Base-by-base conservation (phyloP, 2,888 invertebrate species). In the Nemotelus pantherinus region DNA sequence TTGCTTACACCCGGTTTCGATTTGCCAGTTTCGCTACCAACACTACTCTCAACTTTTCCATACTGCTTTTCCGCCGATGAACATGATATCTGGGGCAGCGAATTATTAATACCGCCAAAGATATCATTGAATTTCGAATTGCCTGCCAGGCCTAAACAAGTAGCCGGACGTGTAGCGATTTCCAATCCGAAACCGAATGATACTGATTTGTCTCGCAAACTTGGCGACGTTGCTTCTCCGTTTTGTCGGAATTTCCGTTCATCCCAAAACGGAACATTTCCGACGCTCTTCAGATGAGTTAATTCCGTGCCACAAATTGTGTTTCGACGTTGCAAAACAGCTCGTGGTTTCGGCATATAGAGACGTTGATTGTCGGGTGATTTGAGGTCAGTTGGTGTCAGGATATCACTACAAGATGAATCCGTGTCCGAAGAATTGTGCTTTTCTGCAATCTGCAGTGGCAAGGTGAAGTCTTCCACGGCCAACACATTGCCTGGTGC, bases 241-340 rank as follows among this genome's bases (percentile, higher is more conserved):
- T 81, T 82, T 77, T 87, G 88, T 76, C 89, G 89, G 72, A 89
- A 88, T 84, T 92, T 92, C 80, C 93, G 88, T 83, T 93, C 92
- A 81, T 91, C 91, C 94, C 94, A 94, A 82, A 93, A 91, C 88
- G 92, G 88, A 75, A 87, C 87, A 78, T 84, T 84, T 44, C 83
- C 82, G 60, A 84, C 78, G 81, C 84, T 83, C 53, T 85, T 85
- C 80, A 84, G 83, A 65, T 84, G 83, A 75, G 84, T 83, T 82
- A 93, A 91, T 88, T 93, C 92, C 83, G 94, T 93, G 25, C 97
- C 96, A 82, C 96, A 93, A 81, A 97, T 94, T 1, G 96, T 95
- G 82, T 97, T 95, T 39, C 97, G 89, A 9, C 97, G 90, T 85
- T 94, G 94, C 47, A 80, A 65, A 80, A 93, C 90, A 41, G 92